Percentiles rank a stretch among this genome's conserved stretches.
These are phyloP conservation scores for Galago senegalensis DNA, from an alignment of 2,797 vertebrate species.

Conservation along the genomic window DNA sequence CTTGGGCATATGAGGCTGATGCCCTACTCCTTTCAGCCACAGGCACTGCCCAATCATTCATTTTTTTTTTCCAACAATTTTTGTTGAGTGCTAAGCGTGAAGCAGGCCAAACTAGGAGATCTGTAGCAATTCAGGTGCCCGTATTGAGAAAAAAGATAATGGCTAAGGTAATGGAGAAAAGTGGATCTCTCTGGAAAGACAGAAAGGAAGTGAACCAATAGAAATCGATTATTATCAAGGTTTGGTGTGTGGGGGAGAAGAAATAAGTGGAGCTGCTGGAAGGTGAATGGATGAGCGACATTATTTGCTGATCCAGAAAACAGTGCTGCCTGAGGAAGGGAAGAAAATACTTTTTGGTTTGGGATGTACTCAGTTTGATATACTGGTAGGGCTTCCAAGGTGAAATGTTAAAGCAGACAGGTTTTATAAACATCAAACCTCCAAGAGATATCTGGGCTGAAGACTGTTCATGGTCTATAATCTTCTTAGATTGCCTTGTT, in stretches of 20 bases:
- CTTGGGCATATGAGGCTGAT: too few relatives aligned
- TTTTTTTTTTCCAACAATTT: not conserved
- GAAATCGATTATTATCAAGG: not conserved
- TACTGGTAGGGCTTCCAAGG: not conserved
- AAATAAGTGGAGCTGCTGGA: not conserved
- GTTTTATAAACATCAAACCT: constrained; percentile 31
- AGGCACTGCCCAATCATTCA: not conserved
- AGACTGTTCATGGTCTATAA: constrained; percentile 1
- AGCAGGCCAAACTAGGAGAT: not conserved
- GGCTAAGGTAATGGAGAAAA: not conserved
- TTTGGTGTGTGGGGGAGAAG: not conserved
- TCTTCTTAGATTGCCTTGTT: not conserved
- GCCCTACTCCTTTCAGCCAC: too few relatives aligned
- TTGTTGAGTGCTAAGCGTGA: not conserved
- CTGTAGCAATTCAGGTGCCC: not conserved
- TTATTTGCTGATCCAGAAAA: not conserved
- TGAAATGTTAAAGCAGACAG: not conserved
- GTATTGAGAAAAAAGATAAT: constrained; percentile 9
- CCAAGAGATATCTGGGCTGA: constrained; percentile 8
- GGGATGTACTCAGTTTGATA: not conserved
- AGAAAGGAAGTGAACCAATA: not conserved
- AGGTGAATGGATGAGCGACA: not conserved
- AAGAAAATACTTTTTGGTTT: constrained; percentile 2
- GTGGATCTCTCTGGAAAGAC: not conserved
- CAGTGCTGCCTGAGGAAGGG: not conserved